Evolutionary conservation across 2,113 vertebrate species (phyloP), one percentile per base, ranked within the genome.

Genomic region (Brachyhypopomus gauderio): DNA sequence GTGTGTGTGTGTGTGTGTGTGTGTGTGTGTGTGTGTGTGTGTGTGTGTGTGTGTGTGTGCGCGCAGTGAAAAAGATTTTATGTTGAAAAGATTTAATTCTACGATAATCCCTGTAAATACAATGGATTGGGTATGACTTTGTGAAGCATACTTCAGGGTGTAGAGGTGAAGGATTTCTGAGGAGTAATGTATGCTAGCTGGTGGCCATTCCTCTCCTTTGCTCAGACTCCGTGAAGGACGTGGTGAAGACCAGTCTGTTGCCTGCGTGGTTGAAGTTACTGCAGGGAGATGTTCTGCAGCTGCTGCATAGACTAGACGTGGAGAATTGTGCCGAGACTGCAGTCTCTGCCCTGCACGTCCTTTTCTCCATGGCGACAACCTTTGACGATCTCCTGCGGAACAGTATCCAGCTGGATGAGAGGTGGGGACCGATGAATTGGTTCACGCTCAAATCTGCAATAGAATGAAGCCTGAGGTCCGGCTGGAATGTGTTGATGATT

Each of bases 261-360:
- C 94, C 93, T 34, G 88, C 96, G 45, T 99, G 98, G 98, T 87
- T 99, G 59, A 88, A 25, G 0, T 91, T 94, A 5, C 84, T 94
- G 36, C 93, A 96, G 1, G 96, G 95, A 3, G 91, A 95, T 73
- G 52, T 97, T 71, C 89, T 97, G 36, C 93, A 96, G 83, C 81
- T 99, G 72, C 95, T 99, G 70, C 96, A 97, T 89, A 92, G 93
- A 17, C 90, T 99, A 77, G 98, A 99, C 88, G 95, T 98, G 14
- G 98, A 99, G 89, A 96, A 98, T 84, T 98, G 95, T 34, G 88
- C 95, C 17, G 93, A 97, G 82, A 96, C 95, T 2, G 95, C 95
- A 2, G 83, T 92, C 45, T 86, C 90, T 25, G 92, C 90, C 9
- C 91, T 98, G 72, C 93, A 92, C 69, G 91, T 94, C 58, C 73